These are phyloP conservation scores for Alsophila aescularia DNA, from an alignment of 2,888 invertebrate genomes.

Conservation along the genomic window DNA sequence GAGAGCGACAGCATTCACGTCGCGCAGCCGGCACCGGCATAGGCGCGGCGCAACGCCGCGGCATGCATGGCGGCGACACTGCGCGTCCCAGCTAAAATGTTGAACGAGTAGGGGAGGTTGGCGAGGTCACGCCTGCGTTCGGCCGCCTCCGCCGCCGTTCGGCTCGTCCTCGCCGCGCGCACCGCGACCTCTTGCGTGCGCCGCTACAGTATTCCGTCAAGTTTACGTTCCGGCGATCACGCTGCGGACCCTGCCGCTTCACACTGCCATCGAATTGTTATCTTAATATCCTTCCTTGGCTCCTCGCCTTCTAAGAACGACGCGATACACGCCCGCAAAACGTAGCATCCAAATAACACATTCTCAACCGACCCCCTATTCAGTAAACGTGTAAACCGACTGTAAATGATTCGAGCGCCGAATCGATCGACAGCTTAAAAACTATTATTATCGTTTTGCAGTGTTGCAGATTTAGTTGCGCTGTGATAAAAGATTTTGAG, in stretches of 20 bases:
- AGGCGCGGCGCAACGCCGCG: slow-evolving; percentile 53
- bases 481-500: slow-evolving; percentile 55
- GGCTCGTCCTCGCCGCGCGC: slow-evolving; percentile 71
- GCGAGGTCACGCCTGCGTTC: slow-evolving; percentile 78
- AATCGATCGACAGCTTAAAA: slow-evolving; percentile 82
- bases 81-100: slow-evolving; percentile 72
- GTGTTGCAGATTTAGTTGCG: slow-evolving; percentile 74
- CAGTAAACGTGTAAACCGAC: slow-evolving; percentile 58
- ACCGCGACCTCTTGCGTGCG: slow-evolving; percentile 75
- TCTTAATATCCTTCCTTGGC: slow-evolving; percentile 73
- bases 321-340: slow-evolving; percentile 60
- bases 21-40: slow-evolving; percentile 51
- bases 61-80: slow-evolving; percentile 43
- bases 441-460: slow-evolving; percentile 74
- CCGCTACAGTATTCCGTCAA: slow-evolving; percentile 66
- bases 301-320: slow-evolving; percentile 63
- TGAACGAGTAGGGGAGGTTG: slow-evolving; percentile 75
- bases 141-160: slow-evolving; percentile 57
- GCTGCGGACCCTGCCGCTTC: slow-evolving; percentile 76
- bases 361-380: slow-evolving; percentile 43
- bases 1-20: slow-evolving; percentile 48
- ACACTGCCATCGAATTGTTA: slow-evolving; percentile 79
- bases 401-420: slow-evolving; percentile 68
- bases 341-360: slow-evolving; percentile 46
- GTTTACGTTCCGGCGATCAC: slow-evolving; percentile 74